Base-by-base conservation (phyloP, 2,888 invertebrate species). In the Machimus rusticus region DNA sequence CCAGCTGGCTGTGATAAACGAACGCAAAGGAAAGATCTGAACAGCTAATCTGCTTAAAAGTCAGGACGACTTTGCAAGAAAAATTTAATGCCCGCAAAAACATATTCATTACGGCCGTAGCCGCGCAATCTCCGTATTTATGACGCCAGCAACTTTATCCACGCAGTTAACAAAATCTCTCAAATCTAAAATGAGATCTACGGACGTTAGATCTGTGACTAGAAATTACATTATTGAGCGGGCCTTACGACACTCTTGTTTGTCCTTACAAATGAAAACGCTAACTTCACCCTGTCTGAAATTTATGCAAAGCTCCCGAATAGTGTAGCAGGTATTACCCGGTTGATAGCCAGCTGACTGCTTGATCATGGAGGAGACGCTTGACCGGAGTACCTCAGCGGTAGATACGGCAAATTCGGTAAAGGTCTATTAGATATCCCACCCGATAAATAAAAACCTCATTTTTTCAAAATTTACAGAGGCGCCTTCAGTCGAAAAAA, bases 351-450 rank as follows among this genome's bases (percentile, higher is more conserved):
- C 74, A 19, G 23, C 23, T 19, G 74, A 39, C 31, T 39, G 31
- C 55, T 6, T 12, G 37, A n/a, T 9, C 37, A 19, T 14, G 82
- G 31, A 66, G 19, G 43, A 74, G 34, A 23, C 16, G 19, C 46
- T 14, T 28, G 43, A n/a, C 43, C 19, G 74, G 55, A 46, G 31
- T 34, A 77, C 37, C 57, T 51, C 12, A 79, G 55, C 43, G 74
- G 28, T 16, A 78, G 79, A 87, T 87, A 87, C 43, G 74, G 66
- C 79, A 87, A 87, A 39, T 37, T 55, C 46, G 87, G 66, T 87
- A 87, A 66, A 87, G 79, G 74, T 43, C 37, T 87, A 74, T 87
- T 81, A 87, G 87, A 74, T 87, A 87, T 87, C 66, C 87, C 79
- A 79, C 79, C 74, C 57, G 78, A 87, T 87, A 87, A 87, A 87